Conservation (phyloP, 1,140 invertebrate genomes). For the Oedothorax gibbosus region DNA sequence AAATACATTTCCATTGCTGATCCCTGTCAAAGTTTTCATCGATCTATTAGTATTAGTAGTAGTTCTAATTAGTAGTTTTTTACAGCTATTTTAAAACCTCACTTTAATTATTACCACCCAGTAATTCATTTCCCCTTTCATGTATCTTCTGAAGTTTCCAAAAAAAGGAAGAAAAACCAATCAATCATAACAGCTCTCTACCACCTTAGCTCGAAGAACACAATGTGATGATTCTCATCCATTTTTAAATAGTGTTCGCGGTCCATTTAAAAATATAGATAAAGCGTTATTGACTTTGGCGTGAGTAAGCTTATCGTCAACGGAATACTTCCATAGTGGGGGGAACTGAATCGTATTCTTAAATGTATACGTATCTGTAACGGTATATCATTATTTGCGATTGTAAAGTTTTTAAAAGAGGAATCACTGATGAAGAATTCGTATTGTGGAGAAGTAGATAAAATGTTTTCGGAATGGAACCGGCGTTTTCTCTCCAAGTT, state of each 20-base stretch:
- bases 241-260: slow-evolving; percentile 32
- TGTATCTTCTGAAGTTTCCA: too few species aligned
- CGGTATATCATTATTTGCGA: not conserved
- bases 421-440: too few species aligned
- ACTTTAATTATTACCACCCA: too few species aligned
- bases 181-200: slow-evolving; percentile 4
- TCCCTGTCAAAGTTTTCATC: too few species aligned
- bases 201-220: slow-evolving; percentile 13
- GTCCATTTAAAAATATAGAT: slow-evolving; percentile 14
- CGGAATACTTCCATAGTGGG: not conserved
- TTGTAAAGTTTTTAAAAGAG: not conserved
- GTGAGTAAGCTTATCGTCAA: not conserved
- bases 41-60: too few species aligned
- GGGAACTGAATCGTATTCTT: not conserved
- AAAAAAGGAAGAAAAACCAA: not conserved
- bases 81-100: too few species aligned
- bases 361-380: not conserved
- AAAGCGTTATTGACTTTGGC: slow-evolving; percentile 16
- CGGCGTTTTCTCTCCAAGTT: too few species aligned
- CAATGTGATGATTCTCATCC: slow-evolving; percentile 44
- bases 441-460: too few species aligned
- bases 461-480: too few species aligned
- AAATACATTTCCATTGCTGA: too few species aligned
- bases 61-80: too few species aligned
- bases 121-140: too few species aligned